Evolutionary conservation across 2,888 invertebrate genomes (phyloP).

Genomic region (Rutpela maculata): DNA sequence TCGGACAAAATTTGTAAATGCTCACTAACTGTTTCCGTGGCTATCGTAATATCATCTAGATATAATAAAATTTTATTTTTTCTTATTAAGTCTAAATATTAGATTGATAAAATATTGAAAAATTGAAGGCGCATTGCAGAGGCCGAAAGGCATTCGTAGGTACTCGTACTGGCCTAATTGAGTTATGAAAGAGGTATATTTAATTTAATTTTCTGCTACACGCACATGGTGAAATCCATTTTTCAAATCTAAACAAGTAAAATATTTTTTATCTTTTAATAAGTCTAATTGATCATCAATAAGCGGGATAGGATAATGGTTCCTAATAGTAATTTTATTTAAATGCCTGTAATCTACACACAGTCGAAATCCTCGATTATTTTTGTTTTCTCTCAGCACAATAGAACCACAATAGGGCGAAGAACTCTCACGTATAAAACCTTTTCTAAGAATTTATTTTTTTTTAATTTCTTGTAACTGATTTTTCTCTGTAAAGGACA

Average conservation of each 20-base stretch:
- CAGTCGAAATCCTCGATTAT: slow-evolving; percentile 30
- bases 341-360: slow-evolving; percentile 43
- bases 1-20: slow-evolving; percentile 36
- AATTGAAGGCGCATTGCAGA: background rate
- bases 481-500: slow-evolving; percentile 32
- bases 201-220: slow-evolving; percentile 31
- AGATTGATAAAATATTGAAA: background rate
- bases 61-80: slow-evolving; percentile 39
- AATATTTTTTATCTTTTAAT: slow-evolving; percentile 44
- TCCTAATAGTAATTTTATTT: slow-evolving; percentile 22
- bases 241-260: slow-evolving; percentile 42
- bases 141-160: slow-evolving; percentile 39
- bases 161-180: slow-evolving; percentile 44
- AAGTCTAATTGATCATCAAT: slow-evolving; percentile 46
- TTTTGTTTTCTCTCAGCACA: slow-evolving; percentile 40
- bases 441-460: slow-evolving; percentile 28
- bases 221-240: slow-evolving; percentile 24
- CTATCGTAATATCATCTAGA: slow-evolving; percentile 43
- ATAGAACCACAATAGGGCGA: slow-evolving; percentile 38
- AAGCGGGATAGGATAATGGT: slow-evolving; percentile 43
- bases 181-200: slow-evolving; percentile 41
- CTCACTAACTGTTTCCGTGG: slow-evolving; percentile 36
- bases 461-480: slow-evolving; percentile 36
- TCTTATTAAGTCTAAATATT: slow-evolving; percentile 31
- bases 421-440: slow-evolving; percentile 37